A percentile compares a stretch with the other conserved stretches of the same genome.
Evolutionary conservation across 1,140 invertebrate genomes (phyloP).

Genomic region (Procambarus virginalis): DNA sequence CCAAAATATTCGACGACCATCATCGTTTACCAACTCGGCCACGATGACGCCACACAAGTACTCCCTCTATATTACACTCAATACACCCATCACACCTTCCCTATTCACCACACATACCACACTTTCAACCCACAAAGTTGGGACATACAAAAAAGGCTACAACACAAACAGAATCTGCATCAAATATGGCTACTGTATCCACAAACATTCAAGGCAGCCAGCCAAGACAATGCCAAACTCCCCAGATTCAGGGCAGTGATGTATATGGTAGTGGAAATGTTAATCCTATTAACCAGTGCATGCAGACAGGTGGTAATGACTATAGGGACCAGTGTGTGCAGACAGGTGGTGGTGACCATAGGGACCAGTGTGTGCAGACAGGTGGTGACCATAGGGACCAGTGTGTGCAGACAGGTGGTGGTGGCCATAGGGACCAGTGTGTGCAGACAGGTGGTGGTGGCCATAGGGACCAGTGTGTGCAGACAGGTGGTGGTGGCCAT

Average conservation of each 20-base stretch:
- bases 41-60: background rate
- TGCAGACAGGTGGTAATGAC: background rate
- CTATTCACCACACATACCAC: constrained; percentile 5
- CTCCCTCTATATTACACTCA: constrained; percentile 1
- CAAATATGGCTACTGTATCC: background rate
- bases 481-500: background rate
- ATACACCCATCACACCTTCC: constrained; percentile 8
- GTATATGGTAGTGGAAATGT: too few relatives aligned
- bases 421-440: background rate
- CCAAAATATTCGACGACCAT: background rate
- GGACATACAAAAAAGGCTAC: background rate
- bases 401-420: background rate
- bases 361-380: too few relatives aligned
- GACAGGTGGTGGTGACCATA: too few relatives aligned
- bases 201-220: background rate
- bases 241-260: background rate
- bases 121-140: background rate
- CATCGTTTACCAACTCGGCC: background rate
- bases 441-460: background rate
- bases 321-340: background rate
- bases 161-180: background rate
- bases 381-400: background rate
- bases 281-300: background rate
- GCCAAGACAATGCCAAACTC: background rate
- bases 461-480: background rate